These are phyloP conservation scores for Venusia cambrica DNA, from an alignment of 2,888 invertebrate genomes.

Conservation along the genomic window DNA sequence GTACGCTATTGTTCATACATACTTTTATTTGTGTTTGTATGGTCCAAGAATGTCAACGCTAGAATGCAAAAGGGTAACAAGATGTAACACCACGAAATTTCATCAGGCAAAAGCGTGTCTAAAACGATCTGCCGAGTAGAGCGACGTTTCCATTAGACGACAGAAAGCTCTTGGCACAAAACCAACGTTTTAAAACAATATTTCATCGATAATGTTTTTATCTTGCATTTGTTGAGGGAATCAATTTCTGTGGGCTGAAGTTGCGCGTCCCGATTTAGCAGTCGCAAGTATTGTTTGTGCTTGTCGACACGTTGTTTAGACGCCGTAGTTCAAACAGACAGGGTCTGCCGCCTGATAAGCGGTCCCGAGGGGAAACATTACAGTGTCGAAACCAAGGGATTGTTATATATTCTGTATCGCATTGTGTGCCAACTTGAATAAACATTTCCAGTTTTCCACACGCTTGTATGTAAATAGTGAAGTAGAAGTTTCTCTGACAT, in stretches of 20 bases:
- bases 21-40: too few relatives aligned
- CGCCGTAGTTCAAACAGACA: conserved; percentile 52
- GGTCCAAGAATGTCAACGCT: conserved; percentile 5
- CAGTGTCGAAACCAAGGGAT: conserved; percentile 39
- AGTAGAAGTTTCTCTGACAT: conserved; percentile 16
- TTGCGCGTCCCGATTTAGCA: conserved; percentile 41
- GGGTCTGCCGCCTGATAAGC: conserved; percentile 53
- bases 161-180: conserved; percentile 43
- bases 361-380: conserved; percentile 38
- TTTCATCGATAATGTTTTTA: conserved; percentile 23
- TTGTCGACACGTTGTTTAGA: conserved; percentile 49
- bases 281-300: conserved; percentile 49
- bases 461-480: conserved; percentile 13
- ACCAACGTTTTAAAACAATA: conserved; percentile 38
- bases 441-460: conserved; percentile 19
- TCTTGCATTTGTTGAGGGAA: conserved; percentile 22
- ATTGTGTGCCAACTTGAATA: conserved; percentile 28
- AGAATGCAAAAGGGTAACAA: conserved; percentile 5
- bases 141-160: conserved; percentile 39
- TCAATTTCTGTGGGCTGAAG: conserved; percentile 27
- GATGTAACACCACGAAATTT: conserved; percentile 15
- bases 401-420: conserved; percentile 26
- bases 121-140: conserved; percentile 31
- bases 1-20: conserved; percentile 1
- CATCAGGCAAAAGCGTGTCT: conserved; percentile 32